Conservation (phyloP, 2,113 vertebrate genomes). For the Riparia riparia region DNA sequence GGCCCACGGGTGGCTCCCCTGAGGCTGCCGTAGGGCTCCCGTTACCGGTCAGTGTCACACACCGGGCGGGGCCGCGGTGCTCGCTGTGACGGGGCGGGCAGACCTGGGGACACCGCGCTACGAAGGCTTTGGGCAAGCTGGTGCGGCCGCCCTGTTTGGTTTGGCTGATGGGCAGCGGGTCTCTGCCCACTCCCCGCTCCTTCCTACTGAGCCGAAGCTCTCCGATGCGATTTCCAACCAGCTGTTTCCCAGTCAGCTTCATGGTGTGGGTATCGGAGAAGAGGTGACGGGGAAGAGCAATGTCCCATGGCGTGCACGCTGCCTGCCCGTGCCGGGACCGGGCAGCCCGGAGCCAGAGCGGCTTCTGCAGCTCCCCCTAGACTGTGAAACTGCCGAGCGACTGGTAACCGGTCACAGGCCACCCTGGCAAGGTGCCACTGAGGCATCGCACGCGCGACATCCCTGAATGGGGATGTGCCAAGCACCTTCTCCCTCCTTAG, state of each 20-base stretch:
- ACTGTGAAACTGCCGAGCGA: neutral
- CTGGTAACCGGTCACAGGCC: neutral
- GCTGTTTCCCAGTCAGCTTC: neutral
- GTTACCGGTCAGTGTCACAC: neutral
- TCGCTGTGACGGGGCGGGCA: neutral
- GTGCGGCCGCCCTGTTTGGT: neutral
- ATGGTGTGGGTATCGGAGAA: accelerated
- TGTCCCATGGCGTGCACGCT: accelerated
- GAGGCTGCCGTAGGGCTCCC: neutral
- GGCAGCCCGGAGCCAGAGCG: accelerated
- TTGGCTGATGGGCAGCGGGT: neutral
- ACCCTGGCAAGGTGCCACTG: neutral
- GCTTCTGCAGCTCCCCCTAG: neutral
- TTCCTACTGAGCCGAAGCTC: neutral
- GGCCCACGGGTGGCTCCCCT: too few species aligned
- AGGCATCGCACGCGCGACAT: neutral
- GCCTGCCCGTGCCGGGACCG: too few species aligned
- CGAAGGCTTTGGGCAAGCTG: neutral
- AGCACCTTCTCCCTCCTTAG: neutral
- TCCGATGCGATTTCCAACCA: neutral
- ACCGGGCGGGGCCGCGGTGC: neutral
- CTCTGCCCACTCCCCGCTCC: accelerated
- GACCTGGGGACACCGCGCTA: accelerated
- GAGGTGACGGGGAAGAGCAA: neutral
- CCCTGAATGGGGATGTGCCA: neutral